Evolutionary conservation across 1,140 invertebrate genomes (phyloP).

Genomic region (Rhagoletis pomonella): DNA sequence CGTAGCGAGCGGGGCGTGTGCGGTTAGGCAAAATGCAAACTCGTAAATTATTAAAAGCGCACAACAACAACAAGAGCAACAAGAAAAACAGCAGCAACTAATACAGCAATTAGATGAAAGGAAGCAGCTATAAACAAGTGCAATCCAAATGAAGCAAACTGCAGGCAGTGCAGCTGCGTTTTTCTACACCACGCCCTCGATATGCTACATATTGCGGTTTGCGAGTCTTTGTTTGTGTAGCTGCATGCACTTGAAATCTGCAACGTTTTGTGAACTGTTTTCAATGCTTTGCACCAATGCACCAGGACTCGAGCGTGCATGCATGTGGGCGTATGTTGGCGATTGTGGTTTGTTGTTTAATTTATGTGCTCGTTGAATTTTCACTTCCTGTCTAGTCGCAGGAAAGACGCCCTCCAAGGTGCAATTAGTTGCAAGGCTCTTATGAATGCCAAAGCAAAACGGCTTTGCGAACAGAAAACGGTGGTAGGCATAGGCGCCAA

Average conservation of each 20-base stretch:
- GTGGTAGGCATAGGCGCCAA: neutral
- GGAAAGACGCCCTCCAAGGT: constrained; percentile 47
- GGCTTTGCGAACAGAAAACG: neutral
- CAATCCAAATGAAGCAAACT: constrained; percentile 15
- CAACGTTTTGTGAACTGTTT: neutral
- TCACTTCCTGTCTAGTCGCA: constrained; percentile 52
- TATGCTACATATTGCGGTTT: neutral
- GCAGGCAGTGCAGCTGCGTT: neutral
- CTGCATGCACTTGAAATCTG: constrained; percentile 30
- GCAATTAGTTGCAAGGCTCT: constrained; percentile 36
- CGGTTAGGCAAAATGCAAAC: neutral
- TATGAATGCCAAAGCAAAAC: neutral
- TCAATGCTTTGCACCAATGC: neutral
- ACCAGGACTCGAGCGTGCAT: neutral
- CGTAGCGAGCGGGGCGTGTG: neutral
- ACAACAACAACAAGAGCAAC: neutral
- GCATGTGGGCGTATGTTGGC: neutral
- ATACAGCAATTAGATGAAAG: constrained; percentile 38
- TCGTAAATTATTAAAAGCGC: constrained; percentile 41
- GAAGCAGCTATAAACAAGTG: neutral
- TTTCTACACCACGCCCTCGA: neutral
- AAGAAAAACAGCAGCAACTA: constrained; percentile 25
- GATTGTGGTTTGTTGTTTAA: constrained; percentile 39
- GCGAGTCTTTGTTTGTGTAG: neutral
- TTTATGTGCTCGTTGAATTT: constrained; percentile 52